Evolutionary conservation across 2,888 invertebrate species (phyloP).

Genomic region (Epinotia nisella): DNA sequence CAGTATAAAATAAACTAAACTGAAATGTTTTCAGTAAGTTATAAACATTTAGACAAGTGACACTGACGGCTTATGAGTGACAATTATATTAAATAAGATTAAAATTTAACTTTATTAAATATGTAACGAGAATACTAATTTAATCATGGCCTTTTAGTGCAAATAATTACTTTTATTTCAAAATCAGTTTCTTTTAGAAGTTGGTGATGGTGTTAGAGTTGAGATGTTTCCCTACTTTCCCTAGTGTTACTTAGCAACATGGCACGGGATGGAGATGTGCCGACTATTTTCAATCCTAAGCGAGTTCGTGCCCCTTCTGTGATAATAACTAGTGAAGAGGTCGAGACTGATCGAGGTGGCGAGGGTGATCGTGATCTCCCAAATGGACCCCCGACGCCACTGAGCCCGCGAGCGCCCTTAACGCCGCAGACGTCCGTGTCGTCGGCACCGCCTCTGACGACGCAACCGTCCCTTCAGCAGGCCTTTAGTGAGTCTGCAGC

Average conservation of each 20-base stretch:
- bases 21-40: slow-evolving; percentile 36
- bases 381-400: slow-evolving; percentile 79
- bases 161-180: slow-evolving; percentile 41
- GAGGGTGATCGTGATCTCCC: slow-evolving; percentile 71
- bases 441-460: slow-evolving; percentile 78
- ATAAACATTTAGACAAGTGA: slow-evolving; percentile 42
- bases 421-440: slow-evolving; percentile 79
- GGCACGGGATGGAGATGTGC: slow-evolving; percentile 90
- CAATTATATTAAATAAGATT: slow-evolving; percentile 33
- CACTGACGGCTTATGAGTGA: slow-evolving; percentile 27
- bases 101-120: slow-evolving; percentile 23
- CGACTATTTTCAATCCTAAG: slow-evolving; percentile 92
- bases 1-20: slow-evolving; percentile 12
- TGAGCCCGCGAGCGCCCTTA: slow-evolving; percentile 76
- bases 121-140: slow-evolving; percentile 40
- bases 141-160: slow-evolving; percentile 34
- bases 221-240: slow-evolving; percentile 53
- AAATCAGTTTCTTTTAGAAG: slow-evolving; percentile 45
- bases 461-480: slow-evolving; percentile 80
- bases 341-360: slow-evolving; percentile 71
- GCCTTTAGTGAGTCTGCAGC: slow-evolving; percentile 82
- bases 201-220: slow-evolving; percentile 47
- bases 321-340: slow-evolving; percentile 88
- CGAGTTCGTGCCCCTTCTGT: slow-evolving; percentile 88
- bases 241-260: slow-evolving; percentile 65